Conservation (phyloP, 2,797 vertebrate genomes). For the Centropyge bicolor region DNA sequence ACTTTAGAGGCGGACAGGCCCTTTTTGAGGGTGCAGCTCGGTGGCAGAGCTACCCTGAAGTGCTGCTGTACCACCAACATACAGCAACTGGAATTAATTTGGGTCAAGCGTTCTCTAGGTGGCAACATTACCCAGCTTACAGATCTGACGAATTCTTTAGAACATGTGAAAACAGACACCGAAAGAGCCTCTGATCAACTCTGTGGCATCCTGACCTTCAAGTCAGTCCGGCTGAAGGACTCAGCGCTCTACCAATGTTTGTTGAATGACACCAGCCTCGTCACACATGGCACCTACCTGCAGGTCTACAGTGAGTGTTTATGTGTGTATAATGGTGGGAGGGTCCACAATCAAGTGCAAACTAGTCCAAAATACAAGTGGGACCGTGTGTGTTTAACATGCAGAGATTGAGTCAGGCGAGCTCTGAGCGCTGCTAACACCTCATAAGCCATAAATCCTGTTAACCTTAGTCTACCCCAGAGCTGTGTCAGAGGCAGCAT, state of each 20-base stretch:
- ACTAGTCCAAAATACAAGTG: constrained; percentile 18
- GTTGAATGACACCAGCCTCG: rapidly evolving
- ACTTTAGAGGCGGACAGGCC: constrained; percentile 57
- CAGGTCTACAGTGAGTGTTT: constrained; percentile 80
- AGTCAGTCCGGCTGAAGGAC: background rate
- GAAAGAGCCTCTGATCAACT: rapidly evolving
- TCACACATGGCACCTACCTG: constrained; percentile 82
- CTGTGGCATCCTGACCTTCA: constrained; percentile 31
- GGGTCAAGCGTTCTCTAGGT: background rate
- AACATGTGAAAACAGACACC: rapidly evolving
- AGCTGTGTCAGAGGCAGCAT: constrained; percentile 40
- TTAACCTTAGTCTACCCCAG: constrained; percentile 54
- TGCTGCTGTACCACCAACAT: constrained; percentile 59
- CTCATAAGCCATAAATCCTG: constrained; percentile 69
- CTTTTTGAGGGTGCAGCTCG: constrained; percentile 13
- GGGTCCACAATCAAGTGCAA: background rate
- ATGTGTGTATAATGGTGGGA: background rate
- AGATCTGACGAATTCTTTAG: rapidly evolving
- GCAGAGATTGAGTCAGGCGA: constrained; percentile 33
- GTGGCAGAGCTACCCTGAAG: rapidly evolving
- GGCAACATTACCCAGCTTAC: rapidly evolving
- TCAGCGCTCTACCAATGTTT: constrained; percentile 77
- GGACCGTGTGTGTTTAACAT: background rate
- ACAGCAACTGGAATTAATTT: rapidly evolving
- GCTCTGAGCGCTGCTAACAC: constrained; percentile 44